These are phyloP conservation scores for Trachymyrmex septentrionalis DNA, from an alignment of 1,140 invertebrate species.

Conservation along the genomic window DNA sequence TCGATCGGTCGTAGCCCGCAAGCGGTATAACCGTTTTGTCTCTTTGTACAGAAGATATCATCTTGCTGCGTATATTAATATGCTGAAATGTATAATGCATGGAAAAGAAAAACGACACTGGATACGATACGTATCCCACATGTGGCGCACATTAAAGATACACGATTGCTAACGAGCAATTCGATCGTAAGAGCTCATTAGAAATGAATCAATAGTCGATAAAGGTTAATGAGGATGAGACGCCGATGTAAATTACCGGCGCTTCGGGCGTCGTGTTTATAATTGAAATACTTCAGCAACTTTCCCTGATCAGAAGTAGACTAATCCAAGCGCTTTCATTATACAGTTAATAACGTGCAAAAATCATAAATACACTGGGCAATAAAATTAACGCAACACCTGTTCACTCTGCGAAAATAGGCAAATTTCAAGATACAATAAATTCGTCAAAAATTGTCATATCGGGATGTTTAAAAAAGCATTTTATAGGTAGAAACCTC, in stretches of 20 bases:
- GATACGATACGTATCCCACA: slow-evolving; percentile 55
- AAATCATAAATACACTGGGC: slow-evolving; percentile 2
- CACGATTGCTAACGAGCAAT: slow-evolving; percentile 70
- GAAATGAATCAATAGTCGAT: slow-evolving; percentile 74
- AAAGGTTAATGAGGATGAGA: slow-evolving; percentile 73
- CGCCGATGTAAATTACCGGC: slow-evolving; percentile 53
- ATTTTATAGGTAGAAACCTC: too few relatives aligned
- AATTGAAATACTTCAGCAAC: slow-evolving; percentile 53
- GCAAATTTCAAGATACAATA: too few relatives aligned
- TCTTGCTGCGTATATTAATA: slow-evolving; percentile 71
- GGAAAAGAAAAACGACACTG: slow-evolving; percentile 64
- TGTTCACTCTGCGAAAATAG: too few relatives aligned
- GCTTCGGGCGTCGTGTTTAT: slow-evolving; percentile 50
- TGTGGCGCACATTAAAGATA: slow-evolving; percentile 54
- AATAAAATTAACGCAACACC: too few relatives aligned
- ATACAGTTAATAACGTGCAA: neutral
- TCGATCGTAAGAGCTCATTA: slow-evolving; percentile 70
- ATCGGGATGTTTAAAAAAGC: too few relatives aligned
- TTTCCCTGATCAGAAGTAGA: slow-evolving; percentile 15
- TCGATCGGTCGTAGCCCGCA: slow-evolving; percentile 62
- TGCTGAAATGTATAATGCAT: slow-evolving; percentile 68
- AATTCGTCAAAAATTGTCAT: too few relatives aligned
- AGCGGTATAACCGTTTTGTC: slow-evolving; percentile 71
- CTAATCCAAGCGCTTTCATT: neutral
- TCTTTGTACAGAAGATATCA: slow-evolving; percentile 67